Evolutionary conservation across 2,113 vertebrate genomes (phyloP).

Genomic region (Saccopteryx leptura): DNA sequence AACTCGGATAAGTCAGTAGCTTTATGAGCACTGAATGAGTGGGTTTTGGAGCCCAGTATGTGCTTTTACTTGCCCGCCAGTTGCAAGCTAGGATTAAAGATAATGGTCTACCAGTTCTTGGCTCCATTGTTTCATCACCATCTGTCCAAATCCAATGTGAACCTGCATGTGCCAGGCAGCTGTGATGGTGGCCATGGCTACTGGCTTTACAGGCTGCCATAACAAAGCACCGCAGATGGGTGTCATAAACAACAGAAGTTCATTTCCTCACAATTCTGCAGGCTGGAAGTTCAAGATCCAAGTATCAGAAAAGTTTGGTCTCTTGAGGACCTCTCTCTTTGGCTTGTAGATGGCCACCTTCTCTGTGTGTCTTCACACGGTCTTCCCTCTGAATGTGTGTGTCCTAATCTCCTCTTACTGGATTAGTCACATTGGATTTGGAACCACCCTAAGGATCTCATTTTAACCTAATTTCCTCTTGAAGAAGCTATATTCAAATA

Average conservation of each 20-base stretch:
- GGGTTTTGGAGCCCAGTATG: no score
- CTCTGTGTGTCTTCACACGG: background rate
- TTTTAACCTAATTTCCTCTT: background rate
- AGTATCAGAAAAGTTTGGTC: background rate
- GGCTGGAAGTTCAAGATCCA: background rate
- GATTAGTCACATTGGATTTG: background rate
- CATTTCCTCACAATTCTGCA: background rate
- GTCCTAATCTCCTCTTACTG: background rate
- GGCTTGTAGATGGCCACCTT: background rate
- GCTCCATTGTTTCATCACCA: no score
- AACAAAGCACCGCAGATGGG: background rate
- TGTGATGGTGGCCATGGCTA: no score
- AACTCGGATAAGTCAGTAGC: no score
- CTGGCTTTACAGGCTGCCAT: background rate
- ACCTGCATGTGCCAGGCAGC: no score
- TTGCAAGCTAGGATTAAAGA: no score
- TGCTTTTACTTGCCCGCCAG: no score
- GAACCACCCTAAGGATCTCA: background rate
- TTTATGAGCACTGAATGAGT: no score
- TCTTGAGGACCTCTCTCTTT: background rate
- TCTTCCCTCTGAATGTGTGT: background rate
- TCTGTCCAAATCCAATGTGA: no score
- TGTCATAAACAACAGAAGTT: background rate
- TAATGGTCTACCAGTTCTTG: no score
- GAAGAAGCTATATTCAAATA: background rate